Evolutionary conservation across 2,888 invertebrate species (phyloP).

Genomic region (Blastobasis adustella): DNA sequence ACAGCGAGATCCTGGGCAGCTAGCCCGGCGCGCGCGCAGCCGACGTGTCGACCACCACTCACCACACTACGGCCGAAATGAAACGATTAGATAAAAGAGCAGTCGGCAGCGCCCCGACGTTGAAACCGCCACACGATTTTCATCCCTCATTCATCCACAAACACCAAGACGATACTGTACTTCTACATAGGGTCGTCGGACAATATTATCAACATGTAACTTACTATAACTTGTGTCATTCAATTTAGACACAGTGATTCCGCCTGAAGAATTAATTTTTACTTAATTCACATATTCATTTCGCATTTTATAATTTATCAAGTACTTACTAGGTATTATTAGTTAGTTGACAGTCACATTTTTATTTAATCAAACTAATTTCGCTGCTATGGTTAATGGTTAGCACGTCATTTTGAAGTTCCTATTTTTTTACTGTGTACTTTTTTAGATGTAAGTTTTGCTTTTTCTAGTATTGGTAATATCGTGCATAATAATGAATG

Average conservation of each 20-base stretch:
- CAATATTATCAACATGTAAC: too few relatives aligned
- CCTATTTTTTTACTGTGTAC: slow-evolving; percentile 34
- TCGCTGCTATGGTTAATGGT: slow-evolving; percentile 10
- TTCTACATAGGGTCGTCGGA: too few relatives aligned
- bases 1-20: not conserved
- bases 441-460: slow-evolving; percentile 22
- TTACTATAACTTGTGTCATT: too few relatives aligned
- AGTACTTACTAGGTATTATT: slow-evolving; percentile 20
- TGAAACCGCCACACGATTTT: too few relatives aligned
- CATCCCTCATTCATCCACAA: too few relatives aligned
- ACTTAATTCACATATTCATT: too few relatives aligned
- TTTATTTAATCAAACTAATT: slow-evolving; percentile 3
- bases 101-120: too few relatives aligned
- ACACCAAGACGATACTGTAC: too few relatives aligned
- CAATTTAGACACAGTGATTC: too few relatives aligned
- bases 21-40: slow-evolving; percentile 7
- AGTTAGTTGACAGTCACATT: slow-evolving; percentile 5
- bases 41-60: slow-evolving; percentile 3
- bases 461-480: slow-evolving; percentile 11
- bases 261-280: too few relatives aligned
- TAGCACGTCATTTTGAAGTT: slow-evolving; percentile 40
- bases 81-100: too few relatives aligned
- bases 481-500: slow-evolving; percentile 17
- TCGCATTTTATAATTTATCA: not conserved
- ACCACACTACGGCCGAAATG: too few relatives aligned